phyloP scores from a whole-genome alignment of 1,140 invertebrate species.

The Ceratina calcarata region DNA sequence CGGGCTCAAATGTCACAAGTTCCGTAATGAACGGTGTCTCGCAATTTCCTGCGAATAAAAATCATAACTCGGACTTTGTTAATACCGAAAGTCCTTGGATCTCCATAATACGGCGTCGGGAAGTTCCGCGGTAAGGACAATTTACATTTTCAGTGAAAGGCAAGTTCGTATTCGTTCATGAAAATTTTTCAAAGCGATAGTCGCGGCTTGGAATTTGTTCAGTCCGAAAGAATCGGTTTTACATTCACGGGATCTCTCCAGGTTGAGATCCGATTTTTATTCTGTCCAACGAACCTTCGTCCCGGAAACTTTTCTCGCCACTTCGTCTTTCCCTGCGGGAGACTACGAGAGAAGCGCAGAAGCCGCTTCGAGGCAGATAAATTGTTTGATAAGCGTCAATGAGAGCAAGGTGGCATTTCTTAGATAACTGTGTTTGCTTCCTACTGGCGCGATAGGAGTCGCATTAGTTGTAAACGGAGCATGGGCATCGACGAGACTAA shows the following conservation, averaged over 20 bases:
- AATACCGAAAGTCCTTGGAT: neutral
- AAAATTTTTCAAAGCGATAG: neutral
- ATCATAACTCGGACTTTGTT: neutral
- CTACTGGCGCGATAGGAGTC: too few species aligned
- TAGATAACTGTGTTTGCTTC: too few species aligned
- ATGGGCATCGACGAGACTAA: slow-evolving; percentile 14
- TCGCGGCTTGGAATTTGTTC: slow-evolving; percentile 12
- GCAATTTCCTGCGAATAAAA: slow-evolving; percentile 2
- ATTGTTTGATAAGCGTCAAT: too few species aligned
- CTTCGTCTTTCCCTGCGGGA: neutral
- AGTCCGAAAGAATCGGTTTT: neutral
- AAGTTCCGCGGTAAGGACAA: neutral
- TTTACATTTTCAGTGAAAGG: neutral
- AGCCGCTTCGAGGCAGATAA: too few species aligned
- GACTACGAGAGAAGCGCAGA: neutral
- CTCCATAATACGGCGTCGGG: neutral
- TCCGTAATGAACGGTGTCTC: neutral
- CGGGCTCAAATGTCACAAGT: neutral
- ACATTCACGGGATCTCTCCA: slow-evolving; percentile 21
- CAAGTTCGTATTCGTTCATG: neutral
- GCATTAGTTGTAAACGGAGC: neutral
- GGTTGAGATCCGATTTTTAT: slow-evolving; percentile 20
- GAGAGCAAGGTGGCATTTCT: too few species aligned
- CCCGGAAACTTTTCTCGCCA: slow-evolving; percentile 1
- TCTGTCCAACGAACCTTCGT: neutral